A percentile compares a stretch with the other conserved stretches of the same genome.
phyloP scores from a whole-genome alignment of 2,797 vertebrate species.

The Fundulus diaphanus region DNA sequence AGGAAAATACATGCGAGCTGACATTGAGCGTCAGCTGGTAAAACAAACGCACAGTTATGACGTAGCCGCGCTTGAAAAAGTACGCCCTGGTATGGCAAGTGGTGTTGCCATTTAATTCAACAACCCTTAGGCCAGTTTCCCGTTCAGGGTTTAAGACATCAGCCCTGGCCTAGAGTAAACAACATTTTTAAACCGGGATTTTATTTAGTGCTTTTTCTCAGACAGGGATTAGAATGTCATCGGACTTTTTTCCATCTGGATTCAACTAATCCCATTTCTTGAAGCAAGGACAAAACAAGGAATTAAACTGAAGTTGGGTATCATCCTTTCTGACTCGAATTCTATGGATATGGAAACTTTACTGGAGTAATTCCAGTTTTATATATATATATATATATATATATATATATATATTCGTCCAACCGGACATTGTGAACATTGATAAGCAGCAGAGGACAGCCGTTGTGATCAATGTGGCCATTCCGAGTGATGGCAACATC shows the following conservation, averaged over 20 bases:
- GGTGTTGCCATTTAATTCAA: background rate
- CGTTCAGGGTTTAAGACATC: too few relatives aligned
- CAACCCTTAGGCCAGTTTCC: background rate
- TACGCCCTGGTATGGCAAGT: background rate
- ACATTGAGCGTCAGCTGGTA: constrained; percentile 65
- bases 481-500: too few relatives aligned
- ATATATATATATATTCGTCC: too few relatives aligned
- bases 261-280: background rate
- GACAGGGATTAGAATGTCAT: background rate
- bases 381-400: too few relatives aligned
- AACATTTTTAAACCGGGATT: background rate
- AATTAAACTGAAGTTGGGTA: background rate
- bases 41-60: constrained; percentile 62
- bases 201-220: background rate
- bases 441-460: too few relatives aligned
- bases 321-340: too few relatives aligned
- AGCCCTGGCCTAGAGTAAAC: background rate
- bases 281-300: background rate
- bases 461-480: too few relatives aligned
- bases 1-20: constrained; percentile 25
- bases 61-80: constrained; percentile 27
- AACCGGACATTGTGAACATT: too few relatives aligned
- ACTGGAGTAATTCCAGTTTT: too few relatives aligned
- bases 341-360: too few relatives aligned
- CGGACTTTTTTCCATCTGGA: background rate